phyloP scores from a whole-genome alignment of 2,888 invertebrate genomes.

The Spilarctia lutea region DNA sequence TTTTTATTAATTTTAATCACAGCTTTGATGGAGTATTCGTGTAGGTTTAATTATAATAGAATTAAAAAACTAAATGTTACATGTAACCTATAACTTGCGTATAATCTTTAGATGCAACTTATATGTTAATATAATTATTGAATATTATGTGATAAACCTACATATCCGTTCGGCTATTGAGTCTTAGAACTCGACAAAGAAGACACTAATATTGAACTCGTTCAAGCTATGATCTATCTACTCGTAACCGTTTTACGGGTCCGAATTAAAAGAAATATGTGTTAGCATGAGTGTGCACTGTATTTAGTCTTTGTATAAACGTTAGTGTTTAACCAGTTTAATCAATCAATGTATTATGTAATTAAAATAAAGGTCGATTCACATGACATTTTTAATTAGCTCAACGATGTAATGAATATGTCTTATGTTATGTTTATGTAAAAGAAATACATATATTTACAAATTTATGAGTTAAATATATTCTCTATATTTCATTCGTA shows the following conservation, averaged over 20 bases:
- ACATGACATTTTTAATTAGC: constrained; percentile 21
- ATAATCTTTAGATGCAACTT: not conserved
- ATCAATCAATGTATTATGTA: constrained; percentile 26
- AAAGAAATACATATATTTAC: not conserved
- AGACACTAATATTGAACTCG: constrained; percentile 16
- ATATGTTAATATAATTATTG: not conserved
- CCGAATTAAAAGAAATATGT: constrained; percentile 41
- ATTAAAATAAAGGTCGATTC: constrained; percentile 28
- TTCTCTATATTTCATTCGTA: not conserved
- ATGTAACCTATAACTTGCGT: not conserved
- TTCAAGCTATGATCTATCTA: constrained; percentile 12
- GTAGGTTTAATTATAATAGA: constrained; percentile 24
- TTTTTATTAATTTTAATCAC: constrained; percentile 29
- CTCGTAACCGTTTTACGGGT: constrained; percentile 27
- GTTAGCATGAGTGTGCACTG: constrained; percentile 27
- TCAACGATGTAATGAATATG: constrained; percentile 5
- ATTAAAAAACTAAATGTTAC: constrained; percentile 4
- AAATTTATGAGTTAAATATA: not conserved
- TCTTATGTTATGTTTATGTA: not conserved
- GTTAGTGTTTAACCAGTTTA: constrained; percentile 22
- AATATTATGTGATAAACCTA: constrained; percentile 54
- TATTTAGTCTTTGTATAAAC: constrained; percentile 9
- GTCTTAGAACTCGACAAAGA: constrained; percentile 21
- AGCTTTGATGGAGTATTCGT: constrained; percentile 41
- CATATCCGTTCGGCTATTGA: constrained; percentile 53